Evolutionary conservation across 2,797 vertebrate genomes (phyloP).

Genomic region (Rhinichthys osculus): DNA sequence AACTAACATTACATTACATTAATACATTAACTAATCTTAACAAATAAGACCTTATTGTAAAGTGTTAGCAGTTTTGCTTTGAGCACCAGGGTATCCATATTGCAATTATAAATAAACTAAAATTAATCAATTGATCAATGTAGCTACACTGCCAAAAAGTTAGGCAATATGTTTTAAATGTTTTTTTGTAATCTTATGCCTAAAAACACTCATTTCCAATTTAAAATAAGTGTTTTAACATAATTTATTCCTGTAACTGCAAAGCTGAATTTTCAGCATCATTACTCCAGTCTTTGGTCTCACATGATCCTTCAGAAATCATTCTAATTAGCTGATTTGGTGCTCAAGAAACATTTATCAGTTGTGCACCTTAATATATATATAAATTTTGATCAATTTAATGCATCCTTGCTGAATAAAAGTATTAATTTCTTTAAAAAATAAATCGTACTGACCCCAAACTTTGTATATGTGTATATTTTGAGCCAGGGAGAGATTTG

Average conservation of each 20-base stretch:
- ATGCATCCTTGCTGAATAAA: background rate
- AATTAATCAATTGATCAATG: too few relatives aligned
- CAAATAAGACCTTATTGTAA: too few relatives aligned
- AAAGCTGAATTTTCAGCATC: background rate
- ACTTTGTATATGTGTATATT: background rate
- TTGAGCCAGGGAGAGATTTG: background rate
- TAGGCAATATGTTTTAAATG: background rate
- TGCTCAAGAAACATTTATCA: background rate
- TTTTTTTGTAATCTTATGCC: background rate
- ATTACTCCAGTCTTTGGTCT: background rate
- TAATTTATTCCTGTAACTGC: background rate
- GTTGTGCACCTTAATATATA: background rate
- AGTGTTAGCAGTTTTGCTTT: background rate
- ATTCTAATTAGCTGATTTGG: background rate
- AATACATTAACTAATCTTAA: too few relatives aligned
- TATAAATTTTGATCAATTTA: background rate
- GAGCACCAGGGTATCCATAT: background rate
- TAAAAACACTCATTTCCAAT: background rate
- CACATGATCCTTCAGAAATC: background rate
- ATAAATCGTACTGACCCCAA: too few relatives aligned
- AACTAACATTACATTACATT: too few relatives aligned
- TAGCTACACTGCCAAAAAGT: too few relatives aligned
- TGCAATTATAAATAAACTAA: too few relatives aligned
- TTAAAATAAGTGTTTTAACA: background rate
- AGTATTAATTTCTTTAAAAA: background rate